Evolutionary conservation across 92 coral and sea anemone genomes (phyloP).

Genomic region (Paragorgia papillata): DNA sequence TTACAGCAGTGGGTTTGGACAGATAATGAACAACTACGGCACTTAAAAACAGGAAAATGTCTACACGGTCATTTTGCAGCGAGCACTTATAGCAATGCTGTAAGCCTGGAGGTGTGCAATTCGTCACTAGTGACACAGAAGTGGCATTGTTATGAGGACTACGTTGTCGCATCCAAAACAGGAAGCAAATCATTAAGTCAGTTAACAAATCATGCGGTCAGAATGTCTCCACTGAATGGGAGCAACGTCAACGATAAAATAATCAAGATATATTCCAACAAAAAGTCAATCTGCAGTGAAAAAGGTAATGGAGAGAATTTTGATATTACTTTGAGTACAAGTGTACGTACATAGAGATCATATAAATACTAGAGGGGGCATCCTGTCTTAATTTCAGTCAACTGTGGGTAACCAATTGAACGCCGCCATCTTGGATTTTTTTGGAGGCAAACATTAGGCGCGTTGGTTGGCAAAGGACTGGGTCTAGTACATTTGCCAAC

Average conservation of each 20-base stretch:
- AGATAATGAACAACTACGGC: background rate
- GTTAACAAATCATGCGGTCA: background rate
- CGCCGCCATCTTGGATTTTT: too few relatives aligned
- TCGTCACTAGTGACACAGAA: background rate
- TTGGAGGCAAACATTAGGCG: too few relatives aligned
- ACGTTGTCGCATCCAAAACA: conserved; percentile 8
- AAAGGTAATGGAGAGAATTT: conserved; percentile 23
- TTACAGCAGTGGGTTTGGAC: conserved; percentile 8
- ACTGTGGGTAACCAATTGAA: too few relatives aligned
- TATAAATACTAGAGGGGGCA: too few relatives aligned
- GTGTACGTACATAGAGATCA: too few relatives aligned
- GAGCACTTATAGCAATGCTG: background rate
- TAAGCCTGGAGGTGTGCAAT: background rate
- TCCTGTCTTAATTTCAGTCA: too few relatives aligned
- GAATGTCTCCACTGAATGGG: background rate
- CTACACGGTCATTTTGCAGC: background rate
- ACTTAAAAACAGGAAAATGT: background rate
- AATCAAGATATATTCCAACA: conserved; percentile 11
- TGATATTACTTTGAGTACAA: background rate
- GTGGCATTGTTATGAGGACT: conserved; percentile 10
- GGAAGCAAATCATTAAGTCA: background rate
- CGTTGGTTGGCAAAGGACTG: too few relatives aligned
- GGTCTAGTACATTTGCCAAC: too few relatives aligned
- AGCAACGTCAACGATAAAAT: background rate
- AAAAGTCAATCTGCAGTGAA: conserved; percentile 14